A percentile compares a stretch with the other conserved stretches of the same genome.
phyloP scores from a whole-genome alignment of 92 coral and sea anemone species.

The Palythoa grandiflora region DNA sequence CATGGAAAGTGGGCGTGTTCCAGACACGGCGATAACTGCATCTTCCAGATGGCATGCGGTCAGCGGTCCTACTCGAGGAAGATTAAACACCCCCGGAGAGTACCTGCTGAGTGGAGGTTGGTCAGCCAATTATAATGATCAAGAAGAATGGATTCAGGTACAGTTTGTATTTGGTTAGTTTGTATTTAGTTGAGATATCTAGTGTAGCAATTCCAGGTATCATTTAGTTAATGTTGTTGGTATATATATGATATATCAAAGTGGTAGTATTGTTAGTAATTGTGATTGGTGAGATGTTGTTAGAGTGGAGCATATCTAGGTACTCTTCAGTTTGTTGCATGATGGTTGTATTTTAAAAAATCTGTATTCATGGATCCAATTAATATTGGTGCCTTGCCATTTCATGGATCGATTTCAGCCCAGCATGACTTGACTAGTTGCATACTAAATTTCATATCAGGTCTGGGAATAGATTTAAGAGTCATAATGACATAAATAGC shows the following conservation, averaged over 20 bases:
- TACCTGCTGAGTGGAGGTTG: slow-evolving; percentile 28
- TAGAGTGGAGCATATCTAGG: not conserved
- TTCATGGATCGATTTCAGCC: too few species aligned
- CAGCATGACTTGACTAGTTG: too few species aligned
- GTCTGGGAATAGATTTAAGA: too few species aligned
- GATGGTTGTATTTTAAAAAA: not conserved
- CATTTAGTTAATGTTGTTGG: not conserved
- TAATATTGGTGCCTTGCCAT: too few species aligned
- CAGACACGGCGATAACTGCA: slow-evolving; percentile 20
- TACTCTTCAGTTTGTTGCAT: slow-evolving; percentile 2
- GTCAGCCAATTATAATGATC: slow-evolving; percentile 20
- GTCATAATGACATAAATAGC: too few species aligned
- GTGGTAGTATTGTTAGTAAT: not conserved
- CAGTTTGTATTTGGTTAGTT: not conserved
- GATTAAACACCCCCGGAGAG: slow-evolving; percentile 32
- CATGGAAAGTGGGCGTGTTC: slow-evolving; percentile 31
- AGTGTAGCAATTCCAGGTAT: not conserved
- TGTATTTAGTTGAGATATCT: not conserved
- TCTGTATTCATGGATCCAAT: not conserved
- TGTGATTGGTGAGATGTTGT: not conserved
- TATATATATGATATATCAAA: not conserved
- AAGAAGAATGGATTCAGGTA: slow-evolving; percentile 45
- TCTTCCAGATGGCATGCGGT: slow-evolving; percentile 31
- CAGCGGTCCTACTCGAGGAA: slow-evolving; percentile 30
- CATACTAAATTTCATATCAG: too few species aligned